These are phyloP conservation scores for Argyresthia albistria DNA, from an alignment of 2,888 invertebrate species.

Conservation along the genomic window DNA sequence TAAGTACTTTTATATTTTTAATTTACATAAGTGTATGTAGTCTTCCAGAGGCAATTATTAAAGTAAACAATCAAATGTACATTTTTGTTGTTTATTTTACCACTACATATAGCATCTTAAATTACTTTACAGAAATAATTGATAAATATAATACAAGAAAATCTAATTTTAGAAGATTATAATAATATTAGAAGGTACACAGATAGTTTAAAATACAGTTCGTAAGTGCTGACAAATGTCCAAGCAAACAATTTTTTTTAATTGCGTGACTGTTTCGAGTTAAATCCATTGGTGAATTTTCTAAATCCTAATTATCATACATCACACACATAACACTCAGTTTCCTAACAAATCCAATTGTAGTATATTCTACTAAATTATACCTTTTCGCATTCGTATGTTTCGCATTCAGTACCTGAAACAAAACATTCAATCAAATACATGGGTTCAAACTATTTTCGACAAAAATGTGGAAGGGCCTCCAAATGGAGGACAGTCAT, in stretches of 20 bases:
- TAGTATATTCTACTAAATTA: no score
- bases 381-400: no score
- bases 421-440: no score
- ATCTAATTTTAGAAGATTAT: background rate
- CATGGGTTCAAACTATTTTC: no score
- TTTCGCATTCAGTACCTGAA: no score
- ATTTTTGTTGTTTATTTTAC: background rate
- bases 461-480: no score
- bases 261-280: background rate
- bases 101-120: background rate
- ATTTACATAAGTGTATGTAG: background rate
- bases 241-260: background rate
- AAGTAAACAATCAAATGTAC: background rate
- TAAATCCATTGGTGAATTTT: no score
- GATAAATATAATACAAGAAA: background rate
- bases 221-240: background rate
- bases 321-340: no score
- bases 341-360: no score
- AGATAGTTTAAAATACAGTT: background rate
- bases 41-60: no score
- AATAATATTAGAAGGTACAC: background rate
- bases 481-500: no score
- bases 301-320: no score
- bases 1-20: background rate
- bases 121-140: background rate